These are phyloP conservation scores for Drosophila suzukii DNA, from an alignment of 1,140 invertebrate species.

Conservation along the genomic window DNA sequence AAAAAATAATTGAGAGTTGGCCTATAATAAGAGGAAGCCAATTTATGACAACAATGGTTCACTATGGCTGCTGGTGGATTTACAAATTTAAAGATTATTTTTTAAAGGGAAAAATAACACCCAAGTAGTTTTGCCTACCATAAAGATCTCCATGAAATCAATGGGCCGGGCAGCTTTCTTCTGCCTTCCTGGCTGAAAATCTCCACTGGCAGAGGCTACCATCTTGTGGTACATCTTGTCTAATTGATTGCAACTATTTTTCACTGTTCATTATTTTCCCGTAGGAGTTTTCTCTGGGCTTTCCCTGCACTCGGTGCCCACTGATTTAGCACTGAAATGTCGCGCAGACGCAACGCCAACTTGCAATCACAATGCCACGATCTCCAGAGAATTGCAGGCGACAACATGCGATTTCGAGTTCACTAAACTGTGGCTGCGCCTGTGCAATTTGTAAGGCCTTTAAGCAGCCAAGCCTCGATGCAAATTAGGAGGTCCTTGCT, in stretches of 20 bases:
- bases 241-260: slow-evolving; percentile 1
- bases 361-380: slow-evolving; percentile 40
- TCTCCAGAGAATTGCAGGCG: slow-evolving; percentile 10
- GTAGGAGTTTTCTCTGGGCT: slow-evolving; percentile 5
- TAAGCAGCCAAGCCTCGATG: slow-evolving; percentile 60
- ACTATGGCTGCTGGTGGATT: slow-evolving; percentile 13
- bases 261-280: neutral
- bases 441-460: slow-evolving; percentile 68
- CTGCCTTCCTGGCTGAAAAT: neutral
- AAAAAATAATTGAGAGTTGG: slow-evolving; percentile 35
- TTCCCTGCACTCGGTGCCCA: slow-evolving; percentile 18
- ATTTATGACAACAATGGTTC: slow-evolving; percentile 26
- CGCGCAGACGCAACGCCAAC: slow-evolving; percentile 62
- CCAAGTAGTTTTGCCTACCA: slow-evolving; percentile 23
- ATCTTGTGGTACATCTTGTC: slow-evolving; percentile 5
- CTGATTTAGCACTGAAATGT: slow-evolving; percentile 10
- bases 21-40: slow-evolving; percentile 15
- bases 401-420: slow-evolving; percentile 33
- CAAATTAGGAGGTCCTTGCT: slow-evolving; percentile 47
- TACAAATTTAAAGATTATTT: neutral
- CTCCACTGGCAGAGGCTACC: neutral
- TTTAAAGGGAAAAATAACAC: neutral
- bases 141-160: slow-evolving; percentile 29
- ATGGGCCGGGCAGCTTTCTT: slow-evolving; percentile 16
- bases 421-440: slow-evolving; percentile 65